Evolutionary conservation across 1,140 invertebrate genomes (phyloP), one percentile per base, ranked within the genome.

Genomic region (Pachypeltis micranthus): DNA sequence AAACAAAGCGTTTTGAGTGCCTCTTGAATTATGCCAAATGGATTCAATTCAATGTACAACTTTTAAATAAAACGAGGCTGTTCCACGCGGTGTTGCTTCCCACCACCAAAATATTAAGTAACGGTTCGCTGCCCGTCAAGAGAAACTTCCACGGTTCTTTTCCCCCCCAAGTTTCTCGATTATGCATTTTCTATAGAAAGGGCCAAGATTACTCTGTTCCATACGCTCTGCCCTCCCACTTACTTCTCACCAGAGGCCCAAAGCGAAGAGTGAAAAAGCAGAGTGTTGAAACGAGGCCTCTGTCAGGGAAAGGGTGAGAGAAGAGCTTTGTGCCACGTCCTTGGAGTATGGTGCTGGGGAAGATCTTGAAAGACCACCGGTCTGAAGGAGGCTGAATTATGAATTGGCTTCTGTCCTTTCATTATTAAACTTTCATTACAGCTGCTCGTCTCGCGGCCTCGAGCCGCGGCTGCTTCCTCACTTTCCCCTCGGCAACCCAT

Each of bases 351-450:
- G 4, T 4, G 19, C 7, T 4, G 47, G 47, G 7, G 47, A 51
- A 51, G 47, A 51, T 51, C 47, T 51, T 4, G 47, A 51, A 51
- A 51, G 47, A 51, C 47, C 47, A 21, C 47, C 47, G 47, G 47
- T 51, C 47, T 51, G 47, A 51, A 51, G 47, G 47, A 14, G 47
- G 12, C 47, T 51, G 47, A 51, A 51, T 51, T 51, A 51, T 51
- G 47, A 51, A 51, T 51, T 51, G 47, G 47, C 47, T 21, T n/a
- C 47, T 51, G 47, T 51, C 47, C 47, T 51, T 51, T 51, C 47
- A 51, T 51, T 51, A 51, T 51, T 51, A 51, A 51, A 51, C 12
- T 51, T 51, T 51, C 47, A 51, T 51, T 51, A 51, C 47, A 51
- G 23, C 47, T 21, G n/a, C n/a, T 21, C 47, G 12, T 51, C 47